These are phyloP conservation scores for Bombus ignitus DNA, from an alignment of 1,140 invertebrate genomes.

Conservation along the genomic window DNA sequence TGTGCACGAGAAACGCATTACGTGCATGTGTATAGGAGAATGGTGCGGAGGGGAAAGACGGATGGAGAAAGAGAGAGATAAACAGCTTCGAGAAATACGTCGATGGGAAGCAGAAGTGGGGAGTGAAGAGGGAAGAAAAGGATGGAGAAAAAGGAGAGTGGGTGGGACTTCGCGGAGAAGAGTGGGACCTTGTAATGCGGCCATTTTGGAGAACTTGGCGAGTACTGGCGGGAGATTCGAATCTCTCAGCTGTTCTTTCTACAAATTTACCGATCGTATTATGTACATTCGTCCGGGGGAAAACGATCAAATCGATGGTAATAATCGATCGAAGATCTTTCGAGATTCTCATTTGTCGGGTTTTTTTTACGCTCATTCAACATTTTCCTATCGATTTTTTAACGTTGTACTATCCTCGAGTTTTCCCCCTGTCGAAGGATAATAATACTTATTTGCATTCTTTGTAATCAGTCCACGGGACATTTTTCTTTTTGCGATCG, in stretches of 20 bases:
- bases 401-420: not conserved
- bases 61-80: not conserved
- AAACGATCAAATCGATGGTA: not conserved
- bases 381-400: not conserved
- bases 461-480: constrained; percentile 12
- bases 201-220: constrained; percentile 75
- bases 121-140: not conserved
- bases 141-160: constrained; percentile 38
- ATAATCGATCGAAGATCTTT: not conserved
- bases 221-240: constrained; percentile 68
- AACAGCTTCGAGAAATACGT: not conserved
- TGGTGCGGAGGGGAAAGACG: not conserved
- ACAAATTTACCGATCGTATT: not conserved
- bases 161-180: constrained; percentile 36
- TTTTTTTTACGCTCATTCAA: not conserved
- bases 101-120: not conserved
- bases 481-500: not conserved
- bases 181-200: constrained; percentile 45
- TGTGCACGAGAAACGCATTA: constrained; percentile 42
- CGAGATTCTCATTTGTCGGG: not conserved
- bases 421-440: not conserved
- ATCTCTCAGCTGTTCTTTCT: constrained; percentile 33
- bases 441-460: constrained; percentile 24
- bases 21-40: constrained; percentile 16
- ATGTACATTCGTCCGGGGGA: not conserved